Evolutionary conservation across 2,888 invertebrate genomes (phyloP).

Genomic region (Megastigmus dorsalis): DNA sequence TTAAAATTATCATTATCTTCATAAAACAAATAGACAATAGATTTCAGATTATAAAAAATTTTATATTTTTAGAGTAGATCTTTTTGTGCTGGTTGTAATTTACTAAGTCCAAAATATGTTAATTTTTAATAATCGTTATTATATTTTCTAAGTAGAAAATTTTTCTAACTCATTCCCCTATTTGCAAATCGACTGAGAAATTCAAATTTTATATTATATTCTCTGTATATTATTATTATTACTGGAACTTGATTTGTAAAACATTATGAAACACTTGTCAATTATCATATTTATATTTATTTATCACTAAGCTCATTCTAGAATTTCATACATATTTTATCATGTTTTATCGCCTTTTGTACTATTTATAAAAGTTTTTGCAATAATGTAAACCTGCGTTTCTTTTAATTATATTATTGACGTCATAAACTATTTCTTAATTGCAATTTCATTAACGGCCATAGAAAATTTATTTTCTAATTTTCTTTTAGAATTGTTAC

Average conservation of each 20-base stretch:
- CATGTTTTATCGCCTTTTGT: conserved; percentile 26
- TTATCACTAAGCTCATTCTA: conserved; percentile 26
- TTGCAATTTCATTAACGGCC: background rate
- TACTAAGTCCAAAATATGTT: too few species aligned
- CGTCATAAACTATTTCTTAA: conserved; percentile 2
- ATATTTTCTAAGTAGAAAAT: background rate
- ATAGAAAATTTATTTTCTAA: background rate
- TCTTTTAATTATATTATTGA: conserved; percentile 15
- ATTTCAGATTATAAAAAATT: too few species aligned
- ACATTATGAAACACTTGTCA: conserved; percentile 1
- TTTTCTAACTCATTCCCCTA: background rate
- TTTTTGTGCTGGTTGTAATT: too few species aligned
- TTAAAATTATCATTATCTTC: too few species aligned
- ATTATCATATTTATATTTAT: conserved; percentile 22
- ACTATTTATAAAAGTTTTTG: conserved; percentile 37
- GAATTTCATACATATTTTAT: conserved; percentile 34
- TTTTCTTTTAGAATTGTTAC: background rate
- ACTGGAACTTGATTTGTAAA: background rate
- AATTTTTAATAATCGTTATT: background rate
- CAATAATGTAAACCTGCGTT: conserved; percentile 3
- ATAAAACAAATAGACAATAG: too few species aligned
- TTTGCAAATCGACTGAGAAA: background rate
- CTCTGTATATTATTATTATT: background rate
- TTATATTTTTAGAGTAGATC: too few species aligned
- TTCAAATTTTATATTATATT: background rate